Evolutionary conservation across 2,888 invertebrate species (phyloP).

Genomic region (Druceiella hillmani): DNA sequence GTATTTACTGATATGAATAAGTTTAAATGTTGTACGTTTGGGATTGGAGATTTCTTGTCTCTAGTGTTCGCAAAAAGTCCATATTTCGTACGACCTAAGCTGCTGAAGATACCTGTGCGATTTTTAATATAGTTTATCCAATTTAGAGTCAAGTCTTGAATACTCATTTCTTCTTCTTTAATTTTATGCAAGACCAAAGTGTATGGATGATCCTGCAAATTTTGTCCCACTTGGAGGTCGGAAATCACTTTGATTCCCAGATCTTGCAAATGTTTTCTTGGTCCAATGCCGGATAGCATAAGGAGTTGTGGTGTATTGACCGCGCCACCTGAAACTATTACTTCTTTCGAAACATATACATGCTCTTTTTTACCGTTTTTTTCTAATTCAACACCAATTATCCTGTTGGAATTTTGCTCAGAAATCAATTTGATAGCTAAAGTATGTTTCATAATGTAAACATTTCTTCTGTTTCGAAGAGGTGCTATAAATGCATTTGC

Average conservation of each 20-base stretch:
- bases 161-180: conserved; percentile 35
- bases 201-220: conserved; percentile 47
- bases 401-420: conserved; percentile 39
- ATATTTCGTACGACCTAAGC: conserved; percentile 38
- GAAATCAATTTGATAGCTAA: conserved; percentile 50
- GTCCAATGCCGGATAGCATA: conserved; percentile 50
- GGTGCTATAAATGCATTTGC: conserved; percentile 48
- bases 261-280: conserved; percentile 34
- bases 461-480: conserved; percentile 35
- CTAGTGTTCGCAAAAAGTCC: conserved; percentile 36
- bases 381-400: conserved; percentile 37
- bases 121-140: conserved; percentile 42
- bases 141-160: conserved; percentile 30
- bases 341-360: conserved; percentile 40
- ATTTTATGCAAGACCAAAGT: conserved; percentile 11
- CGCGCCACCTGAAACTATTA: conserved; percentile 46
- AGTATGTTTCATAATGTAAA: conserved; percentile 46
- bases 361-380: conserved; percentile 33
- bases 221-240: conserved; percentile 47
- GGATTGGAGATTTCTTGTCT: conserved; percentile 30
- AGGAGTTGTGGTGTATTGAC: conserved; percentile 49
- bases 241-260: conserved; percentile 36
- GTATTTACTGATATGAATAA: conserved; percentile 30
- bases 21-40: conserved; percentile 35
- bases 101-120: conserved; percentile 43